phyloP scores from a whole-genome alignment of 2,113 vertebrate genomes.

The Pituophis catenifer region DNA sequence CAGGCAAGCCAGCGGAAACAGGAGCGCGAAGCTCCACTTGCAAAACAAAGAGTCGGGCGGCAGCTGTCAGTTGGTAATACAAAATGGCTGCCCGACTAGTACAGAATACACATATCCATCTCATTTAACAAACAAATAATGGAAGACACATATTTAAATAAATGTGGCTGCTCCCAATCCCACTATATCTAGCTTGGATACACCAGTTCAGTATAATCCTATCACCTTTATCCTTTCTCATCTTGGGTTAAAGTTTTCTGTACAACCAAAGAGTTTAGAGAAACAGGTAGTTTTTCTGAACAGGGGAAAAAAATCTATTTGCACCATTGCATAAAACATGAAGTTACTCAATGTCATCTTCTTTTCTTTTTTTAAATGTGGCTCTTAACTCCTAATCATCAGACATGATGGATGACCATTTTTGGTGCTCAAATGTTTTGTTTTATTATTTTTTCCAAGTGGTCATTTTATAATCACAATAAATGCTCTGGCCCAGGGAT shows the following conservation, averaged over 20 bases:
- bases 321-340: background rate
- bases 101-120: background rate
- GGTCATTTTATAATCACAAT: slow-evolving; percentile 51
- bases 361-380: background rate
- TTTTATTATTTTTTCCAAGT: slow-evolving; percentile 30
- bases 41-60: no score
- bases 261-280: background rate
- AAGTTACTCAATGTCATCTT: background rate
- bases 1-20: no score
- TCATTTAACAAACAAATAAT: background rate
- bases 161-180: background rate
- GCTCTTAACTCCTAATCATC: background rate
- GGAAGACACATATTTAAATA: background rate
- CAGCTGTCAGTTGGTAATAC: no score
- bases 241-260: background rate
- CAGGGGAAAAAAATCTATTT: background rate
- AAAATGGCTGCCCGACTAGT: no score
- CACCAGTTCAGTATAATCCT: background rate
- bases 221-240: background rate
- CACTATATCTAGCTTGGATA: background rate
- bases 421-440: slow-evolving; percentile 3
- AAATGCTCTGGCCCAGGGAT: slow-evolving; percentile 51
- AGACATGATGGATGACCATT: background rate
- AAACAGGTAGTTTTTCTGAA: background rate
- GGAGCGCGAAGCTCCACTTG: no score